Evolutionary conservation across 2,113 vertebrate genomes (phyloP), one percentile per base, ranked within the genome.

Genomic region (Phalacrocorax pelagicus): DNA sequence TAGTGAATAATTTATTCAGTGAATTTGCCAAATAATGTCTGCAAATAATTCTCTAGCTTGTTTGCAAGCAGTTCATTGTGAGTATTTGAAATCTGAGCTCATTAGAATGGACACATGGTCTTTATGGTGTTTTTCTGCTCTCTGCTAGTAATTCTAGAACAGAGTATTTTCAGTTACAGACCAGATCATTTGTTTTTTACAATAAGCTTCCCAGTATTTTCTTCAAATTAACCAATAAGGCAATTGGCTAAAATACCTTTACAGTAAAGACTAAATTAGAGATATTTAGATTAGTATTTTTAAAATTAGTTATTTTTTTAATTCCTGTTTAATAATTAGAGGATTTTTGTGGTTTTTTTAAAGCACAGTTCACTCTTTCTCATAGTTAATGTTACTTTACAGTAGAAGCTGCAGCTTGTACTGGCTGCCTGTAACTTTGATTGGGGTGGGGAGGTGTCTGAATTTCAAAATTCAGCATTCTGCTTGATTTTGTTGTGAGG

Each of bases 11-110:
- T 96, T 94, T 97, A 95, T 96, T 96, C 80, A 73, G 54, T 44
- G 81, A 92, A 92, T 97, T 97, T 97, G 92, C 95, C 94, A 96
- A 91, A 96, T 91, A 94, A 91, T 84, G 59, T 90, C 92, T 87
- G 73, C n/a, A 95, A 96, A 95, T 94, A 97, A 91, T 96, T 92
- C 78, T 87, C 87, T 27, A 87, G 81, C 90, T 95, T 95, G 84
- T 92, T 96, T 96, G 86, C 84, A 95, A 95, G 73, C 73, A 82
- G n/a, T 94, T 92, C 70, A 59, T 90, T 80, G 70, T 89, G 52
- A 84, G 10, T 47, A 82, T 94, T 91, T 87, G 66, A 94, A 93
- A 89, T 75, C 27, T 77, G 49, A 94, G 78, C 36, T 94, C 58
- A 85, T 89, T 90, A 66, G 70, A 75, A 81, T 38, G 86, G 91